These are phyloP conservation scores for Xestia xanthographa DNA, from an alignment of 2,888 invertebrate genomes.

Conservation along the genomic window DNA sequence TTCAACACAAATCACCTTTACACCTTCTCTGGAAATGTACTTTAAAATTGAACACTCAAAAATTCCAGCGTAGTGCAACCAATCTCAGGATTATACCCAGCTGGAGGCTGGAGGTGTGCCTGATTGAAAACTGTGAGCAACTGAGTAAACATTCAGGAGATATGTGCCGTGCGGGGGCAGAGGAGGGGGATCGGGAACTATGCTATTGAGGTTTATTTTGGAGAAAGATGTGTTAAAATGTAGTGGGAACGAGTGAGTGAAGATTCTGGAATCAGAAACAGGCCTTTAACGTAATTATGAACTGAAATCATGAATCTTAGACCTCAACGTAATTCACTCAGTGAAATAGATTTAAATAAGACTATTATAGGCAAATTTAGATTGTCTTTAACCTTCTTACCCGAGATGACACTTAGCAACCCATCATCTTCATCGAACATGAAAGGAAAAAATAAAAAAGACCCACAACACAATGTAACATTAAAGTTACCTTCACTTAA, in stretches of 20 bases:
- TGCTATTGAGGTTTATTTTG: constrained; percentile 4
- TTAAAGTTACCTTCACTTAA: constrained; percentile 18
- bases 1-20: neutral
- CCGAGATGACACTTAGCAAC: neutral
- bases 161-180: neutral
- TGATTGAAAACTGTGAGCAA: constrained; percentile 57
- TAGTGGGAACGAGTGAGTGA: neutral
- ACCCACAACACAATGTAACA: neutral
- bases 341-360: too few species aligned
- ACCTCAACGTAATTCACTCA: neutral
- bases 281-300: neutral
- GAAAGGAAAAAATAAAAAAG: neutral
- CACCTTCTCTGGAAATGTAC: constrained; percentile 1
- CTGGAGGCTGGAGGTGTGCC: constrained; percentile 8
- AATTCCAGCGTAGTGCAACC: constrained; percentile 36
- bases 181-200: neutral
- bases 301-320: neutral
- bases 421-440: neutral
- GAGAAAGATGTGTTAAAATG: neutral
- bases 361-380: too few species aligned
- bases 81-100: constrained; percentile 60
- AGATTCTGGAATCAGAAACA: neutral
- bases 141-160: constrained; percentile 50
- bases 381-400: neutral
- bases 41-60: constrained; percentile 35